Base-by-base conservation (phyloP, 2,888 invertebrate species). In the Alsophila aescularia region DNA sequence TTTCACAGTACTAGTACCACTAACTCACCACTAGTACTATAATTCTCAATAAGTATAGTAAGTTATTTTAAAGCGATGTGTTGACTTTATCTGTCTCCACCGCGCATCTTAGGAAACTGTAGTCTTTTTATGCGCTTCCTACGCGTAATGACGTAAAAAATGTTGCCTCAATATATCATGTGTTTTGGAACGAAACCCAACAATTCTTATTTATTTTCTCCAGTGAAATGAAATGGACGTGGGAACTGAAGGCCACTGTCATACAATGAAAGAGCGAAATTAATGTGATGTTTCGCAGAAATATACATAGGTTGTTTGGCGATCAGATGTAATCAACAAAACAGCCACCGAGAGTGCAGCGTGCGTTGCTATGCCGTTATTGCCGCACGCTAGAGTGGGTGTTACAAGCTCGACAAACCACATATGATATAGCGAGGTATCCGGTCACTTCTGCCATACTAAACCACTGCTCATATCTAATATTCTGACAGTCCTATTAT, bases 301-400 rank as follows among this genome's bases (percentile, higher is more conserved):
- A 12, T 43, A 49, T 49, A 44, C 49, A 54, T 34, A 39, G 24
- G 35, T 12, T 5, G 29, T 44, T 37, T 39, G 29, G 43, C 39
- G 51, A 50, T 50, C 44, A 16, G 21, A 36, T n/a, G 9, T 45
- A 15, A 35, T 50, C 41, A 45, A 55, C 50, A 41, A 49, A 35
- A 36, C 12, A 54, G 14, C 12, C 32, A 12, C 31, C 12, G 41
- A 24, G 24, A 53, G 42, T 48, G 48, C 48, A 53, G 27, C 21
- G 16, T 31, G 32, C 13, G 21, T 31, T 10, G 13, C 9, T 42
- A 21, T 41, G 29, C 2, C 39, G 21, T 35, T 44, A 37, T 34
- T 12, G 12, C 15, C 41, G 14, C 41, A 16, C 10, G 24, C 24
- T 24, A 24, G 24, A 7, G 24, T 24, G 7, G 24, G 7, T 24